phyloP scores from a whole-genome alignment of 2,113 vertebrate genomes.

The Tiliqua scincoides region DNA sequence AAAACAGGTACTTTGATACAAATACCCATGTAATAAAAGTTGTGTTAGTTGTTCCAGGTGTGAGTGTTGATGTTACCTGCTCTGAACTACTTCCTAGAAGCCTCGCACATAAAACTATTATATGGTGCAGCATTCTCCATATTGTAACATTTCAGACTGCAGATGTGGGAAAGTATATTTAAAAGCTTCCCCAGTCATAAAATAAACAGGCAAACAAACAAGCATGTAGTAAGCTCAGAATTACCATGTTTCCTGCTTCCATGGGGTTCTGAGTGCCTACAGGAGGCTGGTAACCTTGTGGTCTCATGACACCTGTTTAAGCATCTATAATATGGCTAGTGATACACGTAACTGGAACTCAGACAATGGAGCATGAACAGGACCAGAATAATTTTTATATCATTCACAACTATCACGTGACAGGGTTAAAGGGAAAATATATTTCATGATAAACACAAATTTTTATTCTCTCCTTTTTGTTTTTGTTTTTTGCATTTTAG shows the following conservation, averaged over 20 bases:
- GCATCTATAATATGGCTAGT: too few species aligned
- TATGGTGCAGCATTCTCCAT: not conserved
- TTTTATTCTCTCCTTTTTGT: conserved; percentile 5
- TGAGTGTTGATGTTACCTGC: not conserved
- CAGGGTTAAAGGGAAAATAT: not conserved
- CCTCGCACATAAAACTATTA: not conserved
- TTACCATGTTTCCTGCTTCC: too few species aligned
- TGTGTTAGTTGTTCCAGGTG: not conserved
- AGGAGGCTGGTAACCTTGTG: too few species aligned
- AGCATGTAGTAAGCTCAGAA: too few species aligned
- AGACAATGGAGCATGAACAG: not conserved
- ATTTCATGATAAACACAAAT: fast-evolving
- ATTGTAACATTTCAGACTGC: not conserved
- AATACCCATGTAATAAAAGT: not conserved
- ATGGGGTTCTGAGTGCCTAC: too few species aligned
- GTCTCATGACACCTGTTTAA: too few species aligned
- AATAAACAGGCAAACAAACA: too few species aligned
- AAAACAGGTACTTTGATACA: not conserved
- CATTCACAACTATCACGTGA: not conserved
- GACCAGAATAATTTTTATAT: not conserved
- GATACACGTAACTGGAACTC: not conserved
- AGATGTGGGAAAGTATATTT: not conserved
- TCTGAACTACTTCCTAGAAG: too few species aligned
- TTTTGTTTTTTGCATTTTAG: not conserved
- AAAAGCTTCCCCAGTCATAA: not conserved